phyloP scores from a whole-genome alignment of 2,888 invertebrate species.

The Smittia aterrima region DNA sequence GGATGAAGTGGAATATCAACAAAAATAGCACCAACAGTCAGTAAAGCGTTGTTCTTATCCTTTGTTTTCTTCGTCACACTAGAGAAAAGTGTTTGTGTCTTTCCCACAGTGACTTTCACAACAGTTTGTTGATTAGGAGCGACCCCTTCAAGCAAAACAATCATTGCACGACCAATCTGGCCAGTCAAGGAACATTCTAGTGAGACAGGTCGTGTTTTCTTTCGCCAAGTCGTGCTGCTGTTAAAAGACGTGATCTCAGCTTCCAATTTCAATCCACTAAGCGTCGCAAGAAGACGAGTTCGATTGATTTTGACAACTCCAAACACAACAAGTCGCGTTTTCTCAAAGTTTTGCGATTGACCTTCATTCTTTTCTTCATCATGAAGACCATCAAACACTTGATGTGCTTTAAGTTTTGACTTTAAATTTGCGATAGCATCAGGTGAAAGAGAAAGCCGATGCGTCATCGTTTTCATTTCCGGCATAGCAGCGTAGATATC shows the following conservation, averaged over 20 bases:
- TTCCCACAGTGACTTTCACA: slow-evolving; percentile 87
- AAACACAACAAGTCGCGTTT: slow-evolving; percentile 77
- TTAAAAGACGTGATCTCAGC: slow-evolving; percentile 90
- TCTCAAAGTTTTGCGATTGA: slow-evolving; percentile 57
- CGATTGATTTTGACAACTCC: slow-evolving; percentile 85
- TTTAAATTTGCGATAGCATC: slow-evolving; percentile 71
- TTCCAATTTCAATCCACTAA: slow-evolving; percentile 91
- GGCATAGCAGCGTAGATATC: slow-evolving; percentile 94
- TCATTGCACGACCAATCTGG: slow-evolving; percentile 88
- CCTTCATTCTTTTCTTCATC: slow-evolving; percentile 58
- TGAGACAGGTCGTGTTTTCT: slow-evolving; percentile 69
- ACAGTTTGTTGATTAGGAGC: slow-evolving; percentile 92
- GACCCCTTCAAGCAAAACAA: slow-evolving; percentile 85
- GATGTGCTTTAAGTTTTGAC: slow-evolving; percentile 59
- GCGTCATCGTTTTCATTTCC: slow-evolving; percentile 87
- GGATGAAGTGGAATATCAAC: slow-evolving; percentile 98
- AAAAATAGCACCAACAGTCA: slow-evolving; percentile 85
- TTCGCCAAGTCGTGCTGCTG: slow-evolving; percentile 87
- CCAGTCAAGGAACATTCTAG: slow-evolving; percentile 81
- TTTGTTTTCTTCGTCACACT: slow-evolving; percentile 73
- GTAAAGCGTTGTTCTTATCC: slow-evolving; percentile 75
- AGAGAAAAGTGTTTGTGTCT: slow-evolving; percentile 88
- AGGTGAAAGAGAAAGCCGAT: slow-evolving; percentile 69
- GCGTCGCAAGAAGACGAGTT: slow-evolving; percentile 80
- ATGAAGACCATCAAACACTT: slow-evolving; percentile 54